A percentile compares a stretch with the other conserved stretches of the same genome.
Conservation (phyloP, 2,888 invertebrate species). For the Aphidoletes aphidimyza region DNA sequence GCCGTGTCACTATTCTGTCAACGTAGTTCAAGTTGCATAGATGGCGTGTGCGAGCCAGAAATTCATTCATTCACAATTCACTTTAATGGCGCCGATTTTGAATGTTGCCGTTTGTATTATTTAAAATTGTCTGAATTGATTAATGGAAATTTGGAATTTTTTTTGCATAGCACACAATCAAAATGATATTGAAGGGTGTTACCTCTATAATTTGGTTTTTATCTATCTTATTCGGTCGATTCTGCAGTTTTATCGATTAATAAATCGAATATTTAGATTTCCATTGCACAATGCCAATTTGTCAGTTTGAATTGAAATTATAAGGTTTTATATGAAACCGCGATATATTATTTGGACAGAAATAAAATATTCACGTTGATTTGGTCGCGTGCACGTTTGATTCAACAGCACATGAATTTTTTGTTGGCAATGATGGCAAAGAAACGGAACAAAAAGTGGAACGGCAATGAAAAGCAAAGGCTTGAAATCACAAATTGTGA, state of each 20-base stretch:
- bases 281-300: neutral
- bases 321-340: too few relatives aligned
- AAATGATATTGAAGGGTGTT: too few relatives aligned
- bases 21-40: neutral
- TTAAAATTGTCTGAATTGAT: too few relatives aligned
- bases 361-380: constrained; percentile 6
- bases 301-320: too few relatives aligned
- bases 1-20: constrained; percentile 53
- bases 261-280: too few relatives aligned
- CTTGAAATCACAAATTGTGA: neutral
- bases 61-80: neutral
- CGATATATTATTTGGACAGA: neutral
- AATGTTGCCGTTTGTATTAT: too few relatives aligned
- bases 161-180: too few relatives aligned
- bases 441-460: neutral
- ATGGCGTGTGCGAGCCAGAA: neutral
- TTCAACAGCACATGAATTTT: neutral
- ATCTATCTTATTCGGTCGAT: too few relatives aligned
- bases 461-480: neutral
- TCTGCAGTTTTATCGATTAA: too few relatives aligned
- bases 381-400: constrained; percentile 26
- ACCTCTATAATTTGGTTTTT: too few relatives aligned
- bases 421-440: neutral
- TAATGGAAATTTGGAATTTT: too few relatives aligned
- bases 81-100: neutral